Conservation (phyloP, 2,888 invertebrate genomes). For the Leucoptera coffeella region DNA sequence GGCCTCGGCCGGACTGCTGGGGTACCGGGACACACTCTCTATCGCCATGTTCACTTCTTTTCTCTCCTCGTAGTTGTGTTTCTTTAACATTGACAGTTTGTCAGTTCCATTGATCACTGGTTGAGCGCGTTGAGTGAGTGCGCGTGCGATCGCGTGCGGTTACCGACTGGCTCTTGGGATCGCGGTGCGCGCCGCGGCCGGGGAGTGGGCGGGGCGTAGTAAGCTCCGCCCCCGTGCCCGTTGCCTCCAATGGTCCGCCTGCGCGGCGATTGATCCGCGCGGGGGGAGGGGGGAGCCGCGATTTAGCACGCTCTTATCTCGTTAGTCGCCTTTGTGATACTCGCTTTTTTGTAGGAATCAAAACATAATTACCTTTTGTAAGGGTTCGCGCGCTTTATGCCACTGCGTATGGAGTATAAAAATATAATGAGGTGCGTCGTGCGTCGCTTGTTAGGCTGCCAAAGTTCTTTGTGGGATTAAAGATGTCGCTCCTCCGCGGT, state of each 20-base stretch:
- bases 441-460: slow-evolving; percentile 46
- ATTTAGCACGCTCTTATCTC: slow-evolving; percentile 55
- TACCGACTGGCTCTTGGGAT: slow-evolving; percentile 30
- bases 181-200: slow-evolving; percentile 12
- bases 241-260: slow-evolving; percentile 43
- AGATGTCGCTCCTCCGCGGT: slow-evolving; percentile 9
- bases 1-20: slow-evolving; percentile 59
- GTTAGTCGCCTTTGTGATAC: slow-evolving; percentile 53
- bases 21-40: slow-evolving; percentile 61
- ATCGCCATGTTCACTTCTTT: slow-evolving; percentile 63
- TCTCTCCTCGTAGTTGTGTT: slow-evolving; percentile 44
- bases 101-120: slow-evolving; percentile 46
- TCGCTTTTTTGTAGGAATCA: slow-evolving; percentile 49
- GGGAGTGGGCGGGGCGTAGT: slow-evolving; percentile 13
- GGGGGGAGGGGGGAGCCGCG: slow-evolving; percentile 26
- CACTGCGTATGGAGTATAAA: slow-evolving; percentile 48
- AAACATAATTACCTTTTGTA: slow-evolving; percentile 55
- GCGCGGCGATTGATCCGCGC: slow-evolving; percentile 39
- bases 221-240: slow-evolving; percentile 17
- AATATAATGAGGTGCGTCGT: slow-evolving; percentile 48
- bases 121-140: slow-evolving; percentile 39
- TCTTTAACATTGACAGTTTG: slow-evolving; percentile 55
- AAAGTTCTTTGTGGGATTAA: slow-evolving; percentile 44
- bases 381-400: slow-evolving; percentile 49
- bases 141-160: slow-evolving; percentile 48